A percentile compares a stretch with the other conserved stretches of the same genome.
These are phyloP conservation scores for Furcula furcula DNA, from an alignment of 2,888 invertebrate genomes.

Conservation along the genomic window DNA sequence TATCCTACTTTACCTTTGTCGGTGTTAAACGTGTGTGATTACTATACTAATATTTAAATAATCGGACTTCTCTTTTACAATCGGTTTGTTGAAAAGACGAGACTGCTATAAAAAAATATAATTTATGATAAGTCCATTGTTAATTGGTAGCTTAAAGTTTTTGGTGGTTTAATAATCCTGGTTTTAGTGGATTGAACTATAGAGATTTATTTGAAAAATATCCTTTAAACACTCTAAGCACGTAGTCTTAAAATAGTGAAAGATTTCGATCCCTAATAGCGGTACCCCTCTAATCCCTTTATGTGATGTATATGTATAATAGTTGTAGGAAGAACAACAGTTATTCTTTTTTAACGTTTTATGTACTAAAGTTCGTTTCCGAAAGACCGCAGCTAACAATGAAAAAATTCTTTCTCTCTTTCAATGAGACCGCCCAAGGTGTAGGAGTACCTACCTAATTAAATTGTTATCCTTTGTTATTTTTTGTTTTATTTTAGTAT, in stretches of 20 bases:
- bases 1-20: constrained; percentile 14
- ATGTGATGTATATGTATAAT: not conserved
- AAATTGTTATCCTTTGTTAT: no score
- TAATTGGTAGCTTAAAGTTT: constrained; percentile 2
- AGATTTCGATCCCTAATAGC: not conserved
- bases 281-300: not conserved
- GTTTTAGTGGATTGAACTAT: not conserved
- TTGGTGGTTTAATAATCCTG: not conserved
- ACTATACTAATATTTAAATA: constrained; percentile 12
- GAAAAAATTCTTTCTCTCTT: no score
- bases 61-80: constrained; percentile 22
- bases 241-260: not conserved
- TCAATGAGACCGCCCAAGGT: no score
- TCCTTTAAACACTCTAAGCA: not conserved
- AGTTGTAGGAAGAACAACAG: not conserved
- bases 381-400: no score
- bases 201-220: not conserved
- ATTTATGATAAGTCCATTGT: constrained; percentile 1
- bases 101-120: constrained; percentile 4
- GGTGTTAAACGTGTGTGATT: constrained; percentile 16
- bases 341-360: not conserved
- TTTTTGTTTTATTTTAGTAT: no score
- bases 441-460: no score
- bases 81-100: constrained; percentile 16
- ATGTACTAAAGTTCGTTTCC: no score